Conservation (phyloP, 2,797 vertebrate species). For the Parauchenoglanis punctatus region DNA sequence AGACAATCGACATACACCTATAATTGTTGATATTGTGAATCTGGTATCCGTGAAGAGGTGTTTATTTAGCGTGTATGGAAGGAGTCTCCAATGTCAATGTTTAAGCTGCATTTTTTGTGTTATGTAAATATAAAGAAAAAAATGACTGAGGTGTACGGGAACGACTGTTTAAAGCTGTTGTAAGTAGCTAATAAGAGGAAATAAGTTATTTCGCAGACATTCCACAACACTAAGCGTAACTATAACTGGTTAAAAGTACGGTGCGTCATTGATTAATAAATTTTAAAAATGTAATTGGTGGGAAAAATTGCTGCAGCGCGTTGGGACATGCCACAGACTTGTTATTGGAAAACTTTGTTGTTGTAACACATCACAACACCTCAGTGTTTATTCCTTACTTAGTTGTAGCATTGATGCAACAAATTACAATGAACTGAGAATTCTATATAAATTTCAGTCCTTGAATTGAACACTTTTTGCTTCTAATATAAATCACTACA, state of each 20-base stretch:
- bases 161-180: neutral
- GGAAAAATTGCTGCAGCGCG: neutral
- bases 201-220: neutral
- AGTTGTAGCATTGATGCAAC: neutral
- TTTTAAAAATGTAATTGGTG: neutral
- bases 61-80: neutral
- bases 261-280: neutral
- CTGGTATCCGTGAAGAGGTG: neutral
- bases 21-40: neutral
- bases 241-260: no score
- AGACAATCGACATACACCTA: neutral
- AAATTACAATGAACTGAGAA: neutral
- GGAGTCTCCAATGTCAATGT: conserved; percentile 3
- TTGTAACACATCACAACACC: neutral
- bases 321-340: neutral
- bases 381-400: neutral
- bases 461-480: neutral
- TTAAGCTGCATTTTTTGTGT: neutral
- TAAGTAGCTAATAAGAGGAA: neutral
- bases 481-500: neutral
- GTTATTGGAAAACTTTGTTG: neutral
- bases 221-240: neutral
- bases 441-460: neutral
- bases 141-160: neutral
- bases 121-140: neutral